These are phyloP conservation scores for Orchestia grillus DNA, from an alignment of 1,140 invertebrate genomes.

Conservation along the genomic window DNA sequence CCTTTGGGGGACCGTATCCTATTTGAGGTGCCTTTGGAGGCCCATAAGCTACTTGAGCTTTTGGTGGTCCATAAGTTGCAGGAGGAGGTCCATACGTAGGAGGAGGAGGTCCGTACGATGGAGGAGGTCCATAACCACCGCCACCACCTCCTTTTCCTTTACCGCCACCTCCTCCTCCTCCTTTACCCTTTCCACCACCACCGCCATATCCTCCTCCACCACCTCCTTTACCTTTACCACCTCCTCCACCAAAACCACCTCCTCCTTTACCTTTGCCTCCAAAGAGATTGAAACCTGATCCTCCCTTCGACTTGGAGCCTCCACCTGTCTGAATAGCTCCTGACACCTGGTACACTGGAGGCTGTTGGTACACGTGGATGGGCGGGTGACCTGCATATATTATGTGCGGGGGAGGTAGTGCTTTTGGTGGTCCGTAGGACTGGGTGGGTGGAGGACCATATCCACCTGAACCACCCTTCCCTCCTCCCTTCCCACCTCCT, in stretches of 20 bases:
- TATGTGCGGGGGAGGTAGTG: slow-evolving; percentile 70
- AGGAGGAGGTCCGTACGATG: slow-evolving; percentile 61
- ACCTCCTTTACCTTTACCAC: slow-evolving; percentile 21
- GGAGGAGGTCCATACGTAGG: slow-evolving; percentile 58
- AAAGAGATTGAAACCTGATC: slow-evolving; percentile 33
- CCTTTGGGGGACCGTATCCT: slow-evolving; percentile 62
- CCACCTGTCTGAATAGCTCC: slow-evolving; percentile 62
- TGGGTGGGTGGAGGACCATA: slow-evolving; percentile 66
- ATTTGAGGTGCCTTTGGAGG: slow-evolving; percentile 57
- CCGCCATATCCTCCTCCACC: not conserved
- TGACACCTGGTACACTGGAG: slow-evolving; percentile 68
- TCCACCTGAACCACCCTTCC: slow-evolving; percentile 3
- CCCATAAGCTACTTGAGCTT: slow-evolving; percentile 53
- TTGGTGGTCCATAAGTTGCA: slow-evolving; percentile 57
- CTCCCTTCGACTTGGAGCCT: slow-evolving; percentile 58
- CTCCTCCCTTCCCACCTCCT: not conserved
- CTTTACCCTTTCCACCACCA: slow-evolving; percentile 39
- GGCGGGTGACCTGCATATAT: slow-evolving; percentile 72
- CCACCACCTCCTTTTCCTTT: slow-evolving; percentile 22
- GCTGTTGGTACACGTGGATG: slow-evolving; percentile 72
- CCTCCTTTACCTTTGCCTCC: slow-evolving; percentile 40
- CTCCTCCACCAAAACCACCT: slow-evolving; percentile 26
- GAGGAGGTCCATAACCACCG: slow-evolving; percentile 58
- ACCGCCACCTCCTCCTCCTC: not conserved
- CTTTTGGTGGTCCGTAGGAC: slow-evolving; percentile 62